Percentiles rank a stretch among this genome's conserved stretches.
phyloP scores from a whole-genome alignment of 2,113 vertebrate species.

The Neodontobutis hainanensis region DNA sequence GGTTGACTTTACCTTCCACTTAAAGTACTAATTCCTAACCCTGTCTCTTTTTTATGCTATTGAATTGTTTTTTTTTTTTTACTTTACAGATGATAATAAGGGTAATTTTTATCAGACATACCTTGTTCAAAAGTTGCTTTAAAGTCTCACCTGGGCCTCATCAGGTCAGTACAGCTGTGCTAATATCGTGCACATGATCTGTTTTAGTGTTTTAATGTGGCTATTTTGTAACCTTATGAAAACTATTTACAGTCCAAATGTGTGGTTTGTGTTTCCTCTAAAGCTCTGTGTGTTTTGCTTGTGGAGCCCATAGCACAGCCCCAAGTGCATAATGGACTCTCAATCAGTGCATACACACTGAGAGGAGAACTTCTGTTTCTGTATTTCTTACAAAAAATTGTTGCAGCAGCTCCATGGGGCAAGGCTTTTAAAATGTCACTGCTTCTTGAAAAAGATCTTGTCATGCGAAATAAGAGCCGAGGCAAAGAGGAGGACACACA shows the following conservation, averaged over 20 bases:
- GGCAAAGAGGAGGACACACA: conserved; percentile 46
- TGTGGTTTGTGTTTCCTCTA: background rate
- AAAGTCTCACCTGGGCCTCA: too few relatives aligned
- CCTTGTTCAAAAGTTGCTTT: too few relatives aligned
- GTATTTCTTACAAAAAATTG: conserved; percentile 14
- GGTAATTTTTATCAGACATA: too few relatives aligned
- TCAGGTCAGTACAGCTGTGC: too few relatives aligned
- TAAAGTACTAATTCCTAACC: too few relatives aligned
- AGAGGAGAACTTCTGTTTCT: background rate
- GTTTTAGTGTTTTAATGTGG: background rate
- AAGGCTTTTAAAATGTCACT: conserved; percentile 70
- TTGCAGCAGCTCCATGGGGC: conserved; percentile 13
- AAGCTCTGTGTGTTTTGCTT: background rate
- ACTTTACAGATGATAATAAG: too few relatives aligned
- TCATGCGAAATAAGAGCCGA: conserved; percentile 74
- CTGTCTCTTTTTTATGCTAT: too few relatives aligned
- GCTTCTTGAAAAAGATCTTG: conserved; percentile 59
- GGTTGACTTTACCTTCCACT: too few relatives aligned
- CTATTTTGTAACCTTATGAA: background rate
- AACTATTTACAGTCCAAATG: background rate
- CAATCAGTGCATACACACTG: background rate
- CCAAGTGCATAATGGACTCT: background rate
- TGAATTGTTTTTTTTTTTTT: too few relatives aligned
- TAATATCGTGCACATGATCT: too few relatives aligned
- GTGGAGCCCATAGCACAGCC: background rate